Base-by-base conservation (phyloP, 2,888 invertebrate genomes). In the Gisinianus flammeolus region DNA sequence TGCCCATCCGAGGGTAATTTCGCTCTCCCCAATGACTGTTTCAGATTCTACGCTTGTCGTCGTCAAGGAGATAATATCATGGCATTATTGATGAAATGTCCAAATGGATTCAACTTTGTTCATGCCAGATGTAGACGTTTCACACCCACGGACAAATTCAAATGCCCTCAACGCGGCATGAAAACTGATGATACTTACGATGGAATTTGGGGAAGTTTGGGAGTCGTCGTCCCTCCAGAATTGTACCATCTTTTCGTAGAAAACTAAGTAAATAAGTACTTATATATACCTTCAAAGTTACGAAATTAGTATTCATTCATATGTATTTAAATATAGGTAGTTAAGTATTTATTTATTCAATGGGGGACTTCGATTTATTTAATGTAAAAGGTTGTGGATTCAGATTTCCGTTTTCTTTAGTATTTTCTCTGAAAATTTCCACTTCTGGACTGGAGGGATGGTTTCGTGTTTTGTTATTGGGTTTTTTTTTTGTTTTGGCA, bases 21-120 rank as follows among this genome's bases (percentile, higher is more conserved):
- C 52, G 81, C 79, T 8, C 62, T 81, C 16, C 76, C 78, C 16
- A 71, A 74, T 44, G 81, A 81, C 73, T 81, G 81, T 54, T 35
- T 58, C 12, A 66, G 79, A 26, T 81, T 81, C 68, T 79, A 74
- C 75, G 69, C 69, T 16, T 76, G 76, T 28, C 69, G 76, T 26
- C 69, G 76, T 16, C 76, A 56, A 26, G 69, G 69, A 19, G n/a
- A 76, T 30, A 58, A 56, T 5, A 26, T 81, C 12, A 73, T 80
- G 31, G 76, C 71, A 19, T 68, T 79, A 5, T 68, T 81, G 16
- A 81, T 81, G 81, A 74, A 79, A 33, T 81, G 81, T 78, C 81
- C 81, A 2, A 56, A 35, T 19, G 76, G 73, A 24, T 81, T 69
- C 72, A 66, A 76, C n/a, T 81, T 81, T 44, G 56, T 78, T 26